Evolutionary conservation across 2,113 vertebrate species (phyloP).

Genomic region (Propithecus coquereli): DNA sequence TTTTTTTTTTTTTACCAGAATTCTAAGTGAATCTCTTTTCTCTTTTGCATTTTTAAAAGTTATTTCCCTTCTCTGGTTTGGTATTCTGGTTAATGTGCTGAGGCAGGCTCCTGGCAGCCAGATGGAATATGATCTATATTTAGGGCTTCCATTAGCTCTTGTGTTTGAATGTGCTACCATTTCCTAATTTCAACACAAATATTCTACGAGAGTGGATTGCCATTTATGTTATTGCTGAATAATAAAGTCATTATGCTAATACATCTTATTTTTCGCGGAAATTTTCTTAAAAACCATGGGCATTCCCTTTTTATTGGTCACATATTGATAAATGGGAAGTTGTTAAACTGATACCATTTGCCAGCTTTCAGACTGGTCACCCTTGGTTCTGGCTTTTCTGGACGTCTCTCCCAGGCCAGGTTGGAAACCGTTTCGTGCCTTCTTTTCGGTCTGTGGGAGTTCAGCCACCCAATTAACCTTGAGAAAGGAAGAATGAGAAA

Average conservation of each 20-base stretch:
- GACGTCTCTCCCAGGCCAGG: background rate
- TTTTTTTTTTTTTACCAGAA: constrained; percentile 44
- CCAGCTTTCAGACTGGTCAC: background rate
- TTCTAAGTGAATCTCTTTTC: constrained; percentile 42
- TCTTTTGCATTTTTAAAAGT: constrained; percentile 47
- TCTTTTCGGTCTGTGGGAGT: background rate
- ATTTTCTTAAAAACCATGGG: background rate
- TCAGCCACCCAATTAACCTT: background rate
- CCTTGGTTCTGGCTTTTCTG: background rate
- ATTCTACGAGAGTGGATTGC: background rate
- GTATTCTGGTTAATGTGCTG: constrained; percentile 39
- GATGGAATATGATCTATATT: constrained; percentile 51
- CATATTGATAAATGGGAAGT: background rate
- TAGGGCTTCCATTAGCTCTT: constrained; percentile 45
- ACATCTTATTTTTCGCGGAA: background rate
- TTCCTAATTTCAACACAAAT: constrained; percentile 33
- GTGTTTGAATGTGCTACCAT: background rate
- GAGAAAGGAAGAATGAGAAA: background rate
- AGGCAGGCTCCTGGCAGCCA: constrained; percentile 53
- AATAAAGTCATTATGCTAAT: constrained; percentile 2
- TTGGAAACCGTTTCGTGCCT: background rate
- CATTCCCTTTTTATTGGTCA: background rate
- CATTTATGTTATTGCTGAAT: background rate
- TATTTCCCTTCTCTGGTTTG: constrained; percentile 10
- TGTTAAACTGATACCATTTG: background rate